Evolutionary conservation across 1,140 invertebrate genomes (phyloP), one percentile per base, ranked within the genome.

Genomic region (Panonychus citri): DNA sequence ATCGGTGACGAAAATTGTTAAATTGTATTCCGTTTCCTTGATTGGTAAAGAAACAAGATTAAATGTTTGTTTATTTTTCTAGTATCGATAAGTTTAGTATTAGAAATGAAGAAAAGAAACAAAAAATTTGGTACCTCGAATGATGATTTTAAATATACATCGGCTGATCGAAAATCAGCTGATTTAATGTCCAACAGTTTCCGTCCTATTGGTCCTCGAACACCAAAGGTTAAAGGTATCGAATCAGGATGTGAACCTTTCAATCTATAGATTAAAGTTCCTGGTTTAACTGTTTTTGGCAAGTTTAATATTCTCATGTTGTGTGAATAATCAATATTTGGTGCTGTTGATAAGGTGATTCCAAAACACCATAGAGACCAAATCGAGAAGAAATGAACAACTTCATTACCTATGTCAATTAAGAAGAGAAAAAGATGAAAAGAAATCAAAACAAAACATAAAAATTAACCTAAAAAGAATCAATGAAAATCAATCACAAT

Each of bases 211-310:
- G 59, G 55, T 34, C 57, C 61, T 7, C 56, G 30, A 3, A 63
- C 60, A 34, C 52, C 61, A 26, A 59, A 62, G 24, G 37, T 58
- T 37, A 59, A 60, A 26, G 34, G 17, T n/a, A 27, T 87, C 81
- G 64, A 81, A 68, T 86, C 81, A 42, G 84, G 79, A 69, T 88
- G 84, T 60, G 81, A 82, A 51, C 82, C 85, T 65, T 83, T 77
- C 53, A 89, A 75, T 62, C 85, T 75, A 70, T 87, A 88, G 66
- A 89, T 82, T 61, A 85, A 78, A n/a, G 82, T 79, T 25, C 64
- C 64, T 24, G 57, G 42, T 55, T 60, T 57, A 17, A 61, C 62
- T 39, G 58, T 59, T 52, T 55, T 59, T 39, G 64, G 64, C 37
- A 65, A 46, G 30, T 62, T 63, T 8, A 65, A 51, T 24, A 65